Evolutionary conservation across 1,140 invertebrate species (phyloP), one percentile per base, ranked within the genome.

Genomic region (Leucophenga varia): DNA sequence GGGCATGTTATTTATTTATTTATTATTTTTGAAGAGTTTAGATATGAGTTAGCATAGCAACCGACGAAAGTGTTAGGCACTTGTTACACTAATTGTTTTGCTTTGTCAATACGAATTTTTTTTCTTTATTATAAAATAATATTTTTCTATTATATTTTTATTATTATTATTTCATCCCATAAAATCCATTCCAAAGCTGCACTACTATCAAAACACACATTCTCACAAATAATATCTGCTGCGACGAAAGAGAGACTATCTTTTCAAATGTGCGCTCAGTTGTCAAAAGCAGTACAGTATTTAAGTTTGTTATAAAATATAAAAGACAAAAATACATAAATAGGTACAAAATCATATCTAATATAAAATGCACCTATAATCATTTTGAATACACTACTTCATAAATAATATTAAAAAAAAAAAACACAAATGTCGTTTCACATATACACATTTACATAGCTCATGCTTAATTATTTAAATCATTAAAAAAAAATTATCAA

Each of bases 241-340:
- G 51, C 21, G 22, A 9, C 22, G 38, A 38, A 25, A 25, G n/a
- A 34, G 63, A 67, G 59, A 59, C 63, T 67, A 10, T 34, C 63
- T 67, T 67, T 67, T 67, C 63, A 65, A 65, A 65, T 67, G n/a
- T n/a, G 63, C 39, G 44, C 19, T 12, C 36, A 12, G n/a, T n/a
- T n/a, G n/a, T n/a, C n/a, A n/a, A n/a, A n/a, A n/a, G n/a, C n/a
- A n/a, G n/a, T n/a, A n/a, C n/a, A n/a, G 18, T 38, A 35, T 34
- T 34, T 14, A 34, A n/a, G n/a, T n/a, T n/a, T n/a, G n/a, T n/a
- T n/a, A n/a, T 31, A 32, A 47, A 43, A 43, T 32, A 10, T 17
- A 25, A 38, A 40, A 14, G 22, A 43, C 30, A 52, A 19, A 52
- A 19, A 55, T 30, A 43, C 25, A 36, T 25, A 53, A 36, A 14